A percentile compares a stretch with the other conserved stretches of the same genome.
Evolutionary conservation across 1,140 invertebrate genomes (phyloP).

Genomic region (Oppia nitens): DNA sequence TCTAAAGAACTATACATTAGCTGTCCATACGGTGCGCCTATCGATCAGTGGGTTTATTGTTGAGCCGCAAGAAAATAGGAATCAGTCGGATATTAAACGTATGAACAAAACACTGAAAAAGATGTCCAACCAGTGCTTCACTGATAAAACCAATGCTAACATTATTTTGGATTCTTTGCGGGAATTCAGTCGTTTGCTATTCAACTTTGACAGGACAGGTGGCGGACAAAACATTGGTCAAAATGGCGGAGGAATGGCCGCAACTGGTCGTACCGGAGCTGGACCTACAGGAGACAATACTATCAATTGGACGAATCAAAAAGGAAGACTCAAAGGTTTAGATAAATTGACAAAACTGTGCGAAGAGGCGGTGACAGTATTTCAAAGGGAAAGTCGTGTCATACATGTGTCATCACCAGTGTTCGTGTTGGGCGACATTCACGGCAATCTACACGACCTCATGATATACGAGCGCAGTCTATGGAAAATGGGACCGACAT

Average conservation of each 20-base stretch:
- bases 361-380: too few relatives aligned
- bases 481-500: conserved; percentile 38
- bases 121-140: background rate
- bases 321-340: too few relatives aligned
- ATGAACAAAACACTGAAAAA: background rate
- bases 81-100: background rate
- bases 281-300: too few relatives aligned
- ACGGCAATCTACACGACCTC: conserved; percentile 42
- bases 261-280: too few relatives aligned
- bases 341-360: too few relatives aligned
- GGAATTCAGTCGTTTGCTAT: too few relatives aligned
- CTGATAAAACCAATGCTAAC: background rate
- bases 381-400: too few relatives aligned
- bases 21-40: conserved; percentile 11
- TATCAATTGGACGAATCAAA: too few relatives aligned
- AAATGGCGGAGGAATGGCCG: too few relatives aligned
- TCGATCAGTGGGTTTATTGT: background rate
- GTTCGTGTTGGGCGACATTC: conserved; percentile 38
- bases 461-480: conserved; percentile 41
- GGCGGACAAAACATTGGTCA: too few relatives aligned
- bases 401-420: conserved; percentile 34
- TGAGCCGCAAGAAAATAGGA: background rate
- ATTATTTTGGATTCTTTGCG: background rate
- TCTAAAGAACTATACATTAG: conserved; percentile 14
- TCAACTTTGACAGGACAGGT: too few relatives aligned